Evolutionary conservation across 2,113 vertebrate species (phyloP).

Genomic region (Dolichallabes microphthalmus): DNA sequence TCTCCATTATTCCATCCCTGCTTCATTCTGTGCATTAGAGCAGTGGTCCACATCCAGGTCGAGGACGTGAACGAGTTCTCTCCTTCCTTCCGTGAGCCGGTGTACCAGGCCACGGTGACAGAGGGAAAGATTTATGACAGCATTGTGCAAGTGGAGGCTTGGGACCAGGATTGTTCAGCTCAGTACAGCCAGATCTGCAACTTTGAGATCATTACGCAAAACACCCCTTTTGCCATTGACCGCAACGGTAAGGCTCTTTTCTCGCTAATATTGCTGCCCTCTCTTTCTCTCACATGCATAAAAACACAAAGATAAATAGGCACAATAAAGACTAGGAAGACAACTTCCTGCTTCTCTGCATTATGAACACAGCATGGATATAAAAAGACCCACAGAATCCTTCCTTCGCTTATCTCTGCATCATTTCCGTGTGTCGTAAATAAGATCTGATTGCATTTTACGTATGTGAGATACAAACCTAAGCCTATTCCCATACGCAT

Average conservation of each 20-base stretch:
- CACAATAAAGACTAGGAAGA: constrained; percentile 20
- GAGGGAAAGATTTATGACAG: constrained; percentile 96
- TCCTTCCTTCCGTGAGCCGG: constrained; percentile 85
- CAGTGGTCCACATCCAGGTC: constrained; percentile 95
- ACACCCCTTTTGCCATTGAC: constrained; percentile 94
- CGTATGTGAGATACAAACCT: not conserved
- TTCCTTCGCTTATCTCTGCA: not conserved
- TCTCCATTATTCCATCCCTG: not conserved
- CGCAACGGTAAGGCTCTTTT: constrained; percentile 83
- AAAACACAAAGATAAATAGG: not conserved
- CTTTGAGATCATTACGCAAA: constrained; percentile 88
- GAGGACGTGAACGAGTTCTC: constrained; percentile 94
- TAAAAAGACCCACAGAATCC: constrained; percentile 11
- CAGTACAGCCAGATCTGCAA: constrained; percentile 98
- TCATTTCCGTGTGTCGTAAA: not conserved
- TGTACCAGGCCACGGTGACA: constrained; percentile 84
- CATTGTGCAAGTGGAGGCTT: constrained; percentile 93
- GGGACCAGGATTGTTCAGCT: constrained; percentile 92
- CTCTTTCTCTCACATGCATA: not conserved
- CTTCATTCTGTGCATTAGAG: constrained; percentile 68
- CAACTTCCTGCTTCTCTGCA: not conserved
- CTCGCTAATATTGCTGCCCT: not conserved
- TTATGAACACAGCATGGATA: not conserved
- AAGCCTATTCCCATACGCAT: not conserved
- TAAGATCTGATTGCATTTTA: not conserved